Base-by-base conservation (phyloP, 1,140 invertebrate species). In the Venustaconcha ellipsiformis region DNA sequence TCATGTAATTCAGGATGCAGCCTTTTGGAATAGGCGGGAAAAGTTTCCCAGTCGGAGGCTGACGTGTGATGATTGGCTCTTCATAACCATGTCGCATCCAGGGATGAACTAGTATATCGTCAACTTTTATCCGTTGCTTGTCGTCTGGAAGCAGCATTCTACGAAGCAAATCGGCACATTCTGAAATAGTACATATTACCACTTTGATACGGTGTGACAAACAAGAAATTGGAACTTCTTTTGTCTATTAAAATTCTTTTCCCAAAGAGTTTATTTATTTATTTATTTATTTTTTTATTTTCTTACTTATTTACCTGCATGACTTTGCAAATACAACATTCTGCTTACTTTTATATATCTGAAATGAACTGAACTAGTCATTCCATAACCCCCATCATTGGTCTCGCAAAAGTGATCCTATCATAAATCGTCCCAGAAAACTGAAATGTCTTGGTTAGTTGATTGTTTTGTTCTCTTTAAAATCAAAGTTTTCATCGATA, bases 81-180 rank as follows among this genome's bases (percentile, higher is more conserved):
- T 71, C 66, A 63, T 81, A 67, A 62, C 78, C 70, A 37, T 74
- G 78, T 20, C 72, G 74, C 62, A 87, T 59, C 84, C 84, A 88
- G 6, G 78, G 70, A 79, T 88, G 84, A 65, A 72, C 17, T 55
- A 87, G 67, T 12, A 87, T 57, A 26, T 83, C 85, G n/a, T 80
- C 78, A 63, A 87, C 81, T 30, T 76, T 81, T n/a, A 87, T 84
- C 67, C 87, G 71, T 30, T 81, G 78, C 57, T 74, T 76, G 8
- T 82, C 78, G 48, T 84, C 79, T 14, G 81, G 73, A 17, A 79
- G 78, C 67, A 88, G 66, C 77, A 88, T 80, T 56, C 83, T 67
- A 26, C 69, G 66, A 55, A 88, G 67, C n/a, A 88, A 58, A 70
- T 86, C 81, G 71, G 81, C 78, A 78, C 85, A 85, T 67, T 80